These are phyloP conservation scores for Drosophila quinaria DNA, from an alignment of 2,888 invertebrate genomes.

Conservation along the genomic window DNA sequence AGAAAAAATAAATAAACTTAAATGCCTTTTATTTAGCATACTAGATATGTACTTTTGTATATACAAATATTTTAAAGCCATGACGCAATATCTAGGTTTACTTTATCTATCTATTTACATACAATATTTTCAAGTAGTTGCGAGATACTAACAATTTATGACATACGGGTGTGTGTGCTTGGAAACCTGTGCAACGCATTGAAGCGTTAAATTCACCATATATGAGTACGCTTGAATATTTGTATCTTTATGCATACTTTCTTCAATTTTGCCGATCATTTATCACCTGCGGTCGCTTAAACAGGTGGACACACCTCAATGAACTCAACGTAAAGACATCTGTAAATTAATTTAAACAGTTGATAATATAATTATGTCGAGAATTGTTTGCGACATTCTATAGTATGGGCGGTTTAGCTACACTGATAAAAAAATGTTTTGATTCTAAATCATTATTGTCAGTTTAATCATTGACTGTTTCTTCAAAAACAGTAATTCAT, in stretches of 20 bases:
- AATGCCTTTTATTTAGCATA: slow-evolving; percentile 46
- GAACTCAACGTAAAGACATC: slow-evolving; percentile 25
- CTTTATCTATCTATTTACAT: slow-evolving; percentile 56
- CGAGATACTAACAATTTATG: slow-evolving; percentile 42
- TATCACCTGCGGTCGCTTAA: slow-evolving; percentile 46
- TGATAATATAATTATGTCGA: slow-evolving; percentile 30
- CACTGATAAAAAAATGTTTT: neutral
- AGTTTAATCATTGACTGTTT: no score
- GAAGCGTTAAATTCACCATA: slow-evolving; percentile 56
- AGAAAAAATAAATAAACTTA: slow-evolving; percentile 66
- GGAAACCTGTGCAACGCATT: slow-evolving; percentile 56
- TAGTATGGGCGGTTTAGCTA: neutral
- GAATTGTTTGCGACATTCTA: slow-evolving; percentile 1
- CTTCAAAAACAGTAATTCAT: neutral
- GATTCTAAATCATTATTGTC: no score
- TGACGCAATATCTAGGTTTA: slow-evolving; percentile 46
- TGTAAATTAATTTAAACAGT: slow-evolving; percentile 39
- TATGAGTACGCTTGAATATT: slow-evolving; percentile 12
- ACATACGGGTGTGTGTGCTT: slow-evolving; percentile 29
- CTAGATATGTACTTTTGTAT: slow-evolving; percentile 23
- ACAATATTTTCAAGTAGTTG: slow-evolving; percentile 61
- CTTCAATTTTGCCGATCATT: slow-evolving; percentile 48
- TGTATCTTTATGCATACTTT: slow-evolving; percentile 23
- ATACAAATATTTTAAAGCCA: slow-evolving; percentile 28
- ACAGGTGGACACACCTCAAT: slow-evolving; percentile 70